Evolutionary conservation across 2,797 vertebrate species (phyloP), one percentile per base, ranked within the genome.

Genomic region (Danio kyathit): DNA sequence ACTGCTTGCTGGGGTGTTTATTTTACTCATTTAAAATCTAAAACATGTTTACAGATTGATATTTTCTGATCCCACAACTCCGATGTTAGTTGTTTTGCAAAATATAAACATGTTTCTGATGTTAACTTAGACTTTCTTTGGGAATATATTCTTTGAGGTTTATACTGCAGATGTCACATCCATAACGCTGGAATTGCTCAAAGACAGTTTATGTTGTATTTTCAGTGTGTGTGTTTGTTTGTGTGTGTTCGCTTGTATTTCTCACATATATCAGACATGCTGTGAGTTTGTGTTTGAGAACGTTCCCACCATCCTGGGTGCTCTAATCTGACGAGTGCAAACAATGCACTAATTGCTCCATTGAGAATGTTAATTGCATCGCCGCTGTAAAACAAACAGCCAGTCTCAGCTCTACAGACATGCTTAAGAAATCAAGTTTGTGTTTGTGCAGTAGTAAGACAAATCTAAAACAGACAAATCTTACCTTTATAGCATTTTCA

Each of bases 361-460:
- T 83, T 82, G 86, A 86, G 88, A 92, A 90, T 92, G 87, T 91
- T 91, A 90, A 90, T 88, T 89, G 85, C 88, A 88, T 89, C 87
- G 89, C 88, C 91, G 91, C 90, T 87, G 81, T 65, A 46, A 29
- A 29, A 29, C 29, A 83, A 83, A 92, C 87, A 91, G 86, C 84
- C 90, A 85, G 85, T 83, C 85, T 54, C 54, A 87, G 86, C 90
- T 89, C 88, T 81, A 73, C 21, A n/a, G 70, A 86, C 89, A 85
- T 88, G 90, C 89, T 21, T 21, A 88, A 88, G 87, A 89, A 88
- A 90, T 89, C 88, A 88, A 89, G 86, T 85, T 86, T 81, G 78
- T 83, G 61, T 67, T 64, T 78, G 73, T 85, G 61, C 16, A 52
- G 66, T 79, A 67, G 19, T 82, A 82, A 80, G 84, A 82, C n/a